Base-by-base conservation (phyloP, 2,888 invertebrate genomes). In the Argyresthia albistria region DNA sequence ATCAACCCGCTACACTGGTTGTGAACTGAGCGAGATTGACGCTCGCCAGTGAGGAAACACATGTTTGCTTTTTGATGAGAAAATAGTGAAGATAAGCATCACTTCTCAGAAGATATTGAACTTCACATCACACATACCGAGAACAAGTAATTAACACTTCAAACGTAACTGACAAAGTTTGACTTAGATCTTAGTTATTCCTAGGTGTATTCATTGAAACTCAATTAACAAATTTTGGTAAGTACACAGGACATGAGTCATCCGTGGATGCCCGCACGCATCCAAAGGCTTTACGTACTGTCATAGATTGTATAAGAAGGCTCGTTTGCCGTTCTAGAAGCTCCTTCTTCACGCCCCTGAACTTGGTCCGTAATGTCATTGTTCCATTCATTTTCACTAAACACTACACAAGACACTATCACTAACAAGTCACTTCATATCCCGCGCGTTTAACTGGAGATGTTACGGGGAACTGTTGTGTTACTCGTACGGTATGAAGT, bases 321-420 rank as follows among this genome's bases (percentile, higher is more conserved):
- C 91, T 92, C n/a, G 93, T 92, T 77, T 93, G 93, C 61, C 91
- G 87, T 59, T 93, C 92, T 58, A 95, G 71, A 65, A 92, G 89
- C 66, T 93, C 93, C 74, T 93, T 95, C 70, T 92, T 93, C 55
- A 95, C 87, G 43, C 95, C 95, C 65, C 94, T 90, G 75, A 95
- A 94, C 69, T 90, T 90, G 72, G 91, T 91, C 67, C 90, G 89
- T 55, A 89, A 82, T 51, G 90, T 88, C 50, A 89, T 89, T 56
- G 78, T 88, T 14, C 90, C 90, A 70, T 89, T 89, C 88, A 83
- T 86, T 61, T 62, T 80, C 54, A 63, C 56, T 43, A 14, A 57
- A 43, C 60, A 55, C 60, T 54, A 51, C 59, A 63, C 63, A 46
- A 35, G 59, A 59, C 59, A 56, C 57, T 56, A 59, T 55, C 43